Evolutionary conservation across 2,888 invertebrate genomes (phyloP).

Genomic region (Osedax fenrisi): DNA sequence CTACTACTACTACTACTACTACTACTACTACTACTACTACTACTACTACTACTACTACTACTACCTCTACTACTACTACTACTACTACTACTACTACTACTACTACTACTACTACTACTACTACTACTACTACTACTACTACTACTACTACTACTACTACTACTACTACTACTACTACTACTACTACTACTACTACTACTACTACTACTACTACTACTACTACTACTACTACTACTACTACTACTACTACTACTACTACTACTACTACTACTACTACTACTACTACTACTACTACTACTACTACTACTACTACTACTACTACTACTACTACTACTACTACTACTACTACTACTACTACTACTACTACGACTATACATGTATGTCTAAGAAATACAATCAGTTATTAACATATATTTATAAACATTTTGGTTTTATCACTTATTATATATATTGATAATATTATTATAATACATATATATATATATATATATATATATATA

Average conservation of each 20-base stretch:
- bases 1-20: constrained; percentile 2
- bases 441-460: too few relatives aligned
- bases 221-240: constrained; percentile 20
- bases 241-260: constrained; percentile 20
- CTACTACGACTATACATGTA: constrained; percentile 5
- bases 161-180: too few relatives aligned
- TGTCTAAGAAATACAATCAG: too few relatives aligned
- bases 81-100: constrained; percentile 2
- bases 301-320: constrained; percentile 9
- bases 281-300: constrained; percentile 18
- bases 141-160: too few relatives aligned
- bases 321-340: constrained; percentile 11
- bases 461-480: too few relatives aligned
- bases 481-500: too few relatives aligned
- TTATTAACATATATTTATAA: too few relatives aligned
- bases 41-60: constrained; percentile 2
- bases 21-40: constrained; percentile 2
- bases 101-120: constrained; percentile 2
- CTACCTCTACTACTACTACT: background rate
- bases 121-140: too few relatives aligned
- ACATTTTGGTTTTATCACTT: too few relatives aligned
- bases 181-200: too few relatives aligned
- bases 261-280: constrained; percentile 20
- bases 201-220: too few relatives aligned
- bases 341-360: constrained; percentile 10